These are phyloP conservation scores for Drosophila sulfurigaster DNA, from an alignment of 1,140 invertebrate species.

Conservation along the genomic window DNA sequence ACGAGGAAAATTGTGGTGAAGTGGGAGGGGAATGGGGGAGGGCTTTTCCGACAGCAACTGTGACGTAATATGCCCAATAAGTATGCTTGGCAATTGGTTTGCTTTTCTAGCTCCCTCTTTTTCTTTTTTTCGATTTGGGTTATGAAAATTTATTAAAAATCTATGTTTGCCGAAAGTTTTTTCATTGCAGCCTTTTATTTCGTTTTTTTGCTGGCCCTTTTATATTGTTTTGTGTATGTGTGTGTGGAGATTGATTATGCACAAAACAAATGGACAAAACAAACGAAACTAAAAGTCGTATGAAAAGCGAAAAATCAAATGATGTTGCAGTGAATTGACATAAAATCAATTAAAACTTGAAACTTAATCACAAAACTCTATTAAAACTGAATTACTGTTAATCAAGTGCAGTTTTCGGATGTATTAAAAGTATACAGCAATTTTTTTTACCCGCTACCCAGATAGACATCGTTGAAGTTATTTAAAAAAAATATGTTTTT, in stretches of 20 bases:
- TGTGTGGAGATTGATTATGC: conserved; percentile 1
- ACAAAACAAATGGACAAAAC: neutral
- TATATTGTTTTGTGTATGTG: neutral
- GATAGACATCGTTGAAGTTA: too few relatives aligned
- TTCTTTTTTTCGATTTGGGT: neutral
- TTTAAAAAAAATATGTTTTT: too few relatives aligned
- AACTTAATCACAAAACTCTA: neutral
- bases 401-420: neutral
- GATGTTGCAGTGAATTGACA: neutral
- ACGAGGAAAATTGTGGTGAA: neutral
- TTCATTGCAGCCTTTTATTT: conserved; percentile 30
- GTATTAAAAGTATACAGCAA: neutral
- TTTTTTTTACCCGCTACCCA: too few relatives aligned
- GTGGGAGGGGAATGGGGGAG: neutral
- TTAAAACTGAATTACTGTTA: neutral
- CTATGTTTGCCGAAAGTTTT: conserved; percentile 64
- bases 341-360: neutral
- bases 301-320: neutral
- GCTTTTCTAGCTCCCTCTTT: conserved; percentile 23
- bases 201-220: neutral
- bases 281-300: neutral
- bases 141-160: conserved; percentile 76
- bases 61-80: conserved; percentile 77
- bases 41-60: conserved; percentile 52
- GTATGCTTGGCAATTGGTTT: conserved; percentile 54